Base-by-base conservation (phyloP, 2,888 invertebrate species). In the Ormyrus nitidulus region DNA sequence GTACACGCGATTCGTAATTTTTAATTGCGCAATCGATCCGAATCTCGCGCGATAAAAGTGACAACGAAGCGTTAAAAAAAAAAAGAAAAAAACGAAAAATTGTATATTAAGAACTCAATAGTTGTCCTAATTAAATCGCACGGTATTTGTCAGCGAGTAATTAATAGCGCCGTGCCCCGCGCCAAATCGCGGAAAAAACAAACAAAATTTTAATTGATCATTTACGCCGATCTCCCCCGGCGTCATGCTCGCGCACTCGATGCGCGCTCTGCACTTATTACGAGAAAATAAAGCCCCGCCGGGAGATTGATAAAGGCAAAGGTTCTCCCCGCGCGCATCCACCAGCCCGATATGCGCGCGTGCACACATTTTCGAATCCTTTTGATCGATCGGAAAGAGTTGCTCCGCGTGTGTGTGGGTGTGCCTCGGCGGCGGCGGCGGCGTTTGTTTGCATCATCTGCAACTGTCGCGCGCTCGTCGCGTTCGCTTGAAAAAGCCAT, bases 361-460 rank as follows among this genome's bases (percentile, higher is more conserved):
- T 59, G 7, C 59, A 59, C 59, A 8, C 46, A 54, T n/a, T 3
- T 6, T 9, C 51, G 65, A 59, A 69, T 73, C 56, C 34, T 61
- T 77, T 72, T 73, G 58, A 78, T 73, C 68, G 66, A 72, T 79
- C 73, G 51, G 44, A 34, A 49, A 11, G 19, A 34, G 34, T 34
- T 3, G 34, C 34, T 19, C 48, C 44, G 44, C 5, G 34, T 8
- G 68, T 13, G 49, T n/a, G 9, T 5, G 48, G 0, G 62, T 46
- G 11, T 0, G 7, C 46, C 75, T 56, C 46, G 10, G 44, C 53
- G 7, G 19, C 19, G 51, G 44, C 11, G 44, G 0, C 19, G 6
- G 58, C 66, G 66, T 72, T 77, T 66, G 71, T 72, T 72, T 77
- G 65, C 71, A 77, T 71, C 65, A 66, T 71, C 73, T 61, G 68